Base-by-base conservation (phyloP, 2,113 vertebrate genomes). In the Trachemys scripta region DNA sequence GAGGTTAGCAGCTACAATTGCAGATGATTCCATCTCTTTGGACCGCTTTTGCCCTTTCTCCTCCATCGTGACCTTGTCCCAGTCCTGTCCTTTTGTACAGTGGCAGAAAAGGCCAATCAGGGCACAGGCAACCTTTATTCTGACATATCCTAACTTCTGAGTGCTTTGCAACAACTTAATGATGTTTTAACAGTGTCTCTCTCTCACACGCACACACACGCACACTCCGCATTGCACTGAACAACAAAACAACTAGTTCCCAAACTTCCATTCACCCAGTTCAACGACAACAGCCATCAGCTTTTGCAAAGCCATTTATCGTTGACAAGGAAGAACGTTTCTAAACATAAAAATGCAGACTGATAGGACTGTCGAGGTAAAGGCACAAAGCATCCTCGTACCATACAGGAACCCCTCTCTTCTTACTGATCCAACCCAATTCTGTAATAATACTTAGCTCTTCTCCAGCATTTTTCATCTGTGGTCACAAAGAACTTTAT, bases 361-460 rank as follows among this genome's bases (percentile, higher is more conserved):
- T 17, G 76, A 35, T 5, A 45, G 10, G 50, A 72, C 2, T 24
- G 78, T 1, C 16, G 25, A 16, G 31, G 20, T 49, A 82, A 59
- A 10, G 79, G 14, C n/a, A 51, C 25, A 45, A 22, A 0, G 1
- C 59, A 38, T 45, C 6, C 35, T 54, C 45, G 3, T 27, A 53
- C 69, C 25, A 3, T 90, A 57, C 20, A 59, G 93, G 20, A 25
- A 86, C 53, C 59, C 45, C 45, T 24, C 31, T 75, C 69, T 65
- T 83, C 25, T 24, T 78, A 49, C 17, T 42, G 19, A 27, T 24
- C 59, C 79, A 80, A 9, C 5, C 13, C 27, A 47, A 16, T 14
- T 3, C 4, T 27, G 22, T 31, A 80, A 89, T 47, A 83, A 42
- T 14, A 49, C 29, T 4, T 17, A 22, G 6, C 31, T 92, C 56